Evolutionary conservation across 2,797 vertebrate species (phyloP), one percentile per base, ranked within the genome.

Genomic region (Diplodus puntazzo): DNA sequence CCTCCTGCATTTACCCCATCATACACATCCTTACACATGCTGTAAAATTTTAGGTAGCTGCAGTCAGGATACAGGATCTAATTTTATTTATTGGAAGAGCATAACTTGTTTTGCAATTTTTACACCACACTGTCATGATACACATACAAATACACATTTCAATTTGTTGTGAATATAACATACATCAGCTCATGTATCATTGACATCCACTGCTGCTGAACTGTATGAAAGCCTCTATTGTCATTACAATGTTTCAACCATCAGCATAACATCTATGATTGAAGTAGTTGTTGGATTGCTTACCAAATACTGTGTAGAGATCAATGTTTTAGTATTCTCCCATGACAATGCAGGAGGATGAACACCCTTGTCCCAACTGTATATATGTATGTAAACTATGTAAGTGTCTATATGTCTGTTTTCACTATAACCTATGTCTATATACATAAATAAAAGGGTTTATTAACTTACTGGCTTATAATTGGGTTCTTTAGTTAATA

Each of bases 381-480:
- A 95, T 92, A 95, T 94, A 95, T 93, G 93, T 95, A 93, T 93
- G 94, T 95, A 94, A 93, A 94, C 89, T 88, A 90, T 94, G 90
- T 91, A 88, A 82, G 89, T 95, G 94, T 94, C 92, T 93, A 92
- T 94, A 94, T 95, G 94, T 95, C 85, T 93, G 94, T 96, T 96
- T 95, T 95, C 94, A 94, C 91, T 95, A 95, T 96, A 96, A 96
- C 93, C 94, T 89, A 94, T 95, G 94, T 94, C 94, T 92, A 94
- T 94, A 94, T 93, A 94, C 92, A 91, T 85, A 94, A 95, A 96
- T 95, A 96, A 96, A 96, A 93, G 86, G 92, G 94, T 96, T 96
- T 96, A 95, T 95, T 95, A 95, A 95, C 91, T 93, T 92, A 91
- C 21, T 88, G 84, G 65, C 69, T 79, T 71, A 61, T 80, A 50